Percentiles rank a stretch among this genome's conserved stretches.
Evolutionary conservation across 2,113 vertebrate species (phyloP).

Genomic region (Saimiri boliviensis): DNA sequence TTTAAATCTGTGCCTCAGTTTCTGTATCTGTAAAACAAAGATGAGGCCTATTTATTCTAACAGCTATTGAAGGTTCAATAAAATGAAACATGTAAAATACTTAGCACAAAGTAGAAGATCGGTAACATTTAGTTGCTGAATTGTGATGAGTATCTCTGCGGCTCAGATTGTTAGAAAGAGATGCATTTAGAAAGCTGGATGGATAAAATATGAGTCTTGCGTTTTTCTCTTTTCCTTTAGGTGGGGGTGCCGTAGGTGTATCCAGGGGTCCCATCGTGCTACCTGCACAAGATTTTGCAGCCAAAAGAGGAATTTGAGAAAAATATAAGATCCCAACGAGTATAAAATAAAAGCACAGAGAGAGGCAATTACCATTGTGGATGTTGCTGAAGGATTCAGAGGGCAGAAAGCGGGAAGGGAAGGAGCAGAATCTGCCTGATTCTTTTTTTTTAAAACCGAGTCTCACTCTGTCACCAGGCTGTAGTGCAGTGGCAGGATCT

Average conservation of each 20-base stretch:
- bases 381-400: neutral
- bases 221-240: slow-evolving; percentile 2
- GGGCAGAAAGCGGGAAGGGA: neutral
- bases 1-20: neutral
- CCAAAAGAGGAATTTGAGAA: neutral
- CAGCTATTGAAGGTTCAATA: neutral
- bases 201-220: neutral
- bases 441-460: neutral
- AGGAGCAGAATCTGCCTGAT: neutral
- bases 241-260: neutral
- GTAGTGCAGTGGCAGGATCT: too few species aligned
- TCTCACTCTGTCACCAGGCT: too few species aligned
- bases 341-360: slow-evolving; percentile 6
- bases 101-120: neutral
- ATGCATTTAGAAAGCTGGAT: neutral
- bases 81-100: neutral
- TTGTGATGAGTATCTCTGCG: neutral
- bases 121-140: neutral
- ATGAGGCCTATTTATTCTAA: neutral
- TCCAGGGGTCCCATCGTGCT: neutral
- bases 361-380: neutral
- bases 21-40: neutral
- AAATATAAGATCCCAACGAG: neutral
- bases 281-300: neutral
- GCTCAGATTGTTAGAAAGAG: neutral